Conservation (phyloP, 2,888 invertebrate species). For the Helobdella robusta region DNA sequence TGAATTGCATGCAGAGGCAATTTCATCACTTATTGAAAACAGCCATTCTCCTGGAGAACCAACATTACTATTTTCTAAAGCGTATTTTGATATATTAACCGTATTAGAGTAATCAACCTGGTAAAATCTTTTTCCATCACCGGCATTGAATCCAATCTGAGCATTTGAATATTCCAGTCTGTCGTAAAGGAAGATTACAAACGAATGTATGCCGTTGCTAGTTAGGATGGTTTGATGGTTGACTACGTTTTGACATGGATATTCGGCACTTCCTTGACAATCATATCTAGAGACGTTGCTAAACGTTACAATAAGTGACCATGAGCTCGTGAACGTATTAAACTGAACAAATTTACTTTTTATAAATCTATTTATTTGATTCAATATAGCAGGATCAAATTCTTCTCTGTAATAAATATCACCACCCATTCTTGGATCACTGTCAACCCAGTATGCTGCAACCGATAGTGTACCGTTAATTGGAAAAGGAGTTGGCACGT, state of each 20-base stretch:
- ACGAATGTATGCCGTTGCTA: conserved; percentile 25
- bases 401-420: conserved; percentile 21
- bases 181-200: conserved; percentile 21
- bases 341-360: conserved; percentile 12
- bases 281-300: conserved; percentile 17
- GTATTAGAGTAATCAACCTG: conserved; percentile 12
- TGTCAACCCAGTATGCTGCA: conserved; percentile 24
- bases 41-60: conserved; percentile 25
- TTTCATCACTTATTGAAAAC: conserved; percentile 24
- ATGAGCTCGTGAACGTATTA: conserved; percentile 9
- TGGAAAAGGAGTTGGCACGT: conserved; percentile 9
- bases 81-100: conserved; percentile 6
- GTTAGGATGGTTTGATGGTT: conserved; percentile 25
- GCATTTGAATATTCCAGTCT: conserved; percentile 12
- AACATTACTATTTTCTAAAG: conserved; percentile 20
- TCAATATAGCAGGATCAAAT: conserved; percentile 4
- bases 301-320: conserved; percentile 23
- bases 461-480: conserved; percentile 1
- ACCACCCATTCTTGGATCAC: conserved; percentile 23
- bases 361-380: not conserved
- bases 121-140: conserved; percentile 23
- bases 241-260: not conserved
- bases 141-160: conserved; percentile 26
- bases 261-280: not conserved
- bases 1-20: conserved; percentile 10